Evolutionary conservation across 2,113 vertebrate species (phyloP).

Genomic region (Illadopsis cleaveri): DNA sequence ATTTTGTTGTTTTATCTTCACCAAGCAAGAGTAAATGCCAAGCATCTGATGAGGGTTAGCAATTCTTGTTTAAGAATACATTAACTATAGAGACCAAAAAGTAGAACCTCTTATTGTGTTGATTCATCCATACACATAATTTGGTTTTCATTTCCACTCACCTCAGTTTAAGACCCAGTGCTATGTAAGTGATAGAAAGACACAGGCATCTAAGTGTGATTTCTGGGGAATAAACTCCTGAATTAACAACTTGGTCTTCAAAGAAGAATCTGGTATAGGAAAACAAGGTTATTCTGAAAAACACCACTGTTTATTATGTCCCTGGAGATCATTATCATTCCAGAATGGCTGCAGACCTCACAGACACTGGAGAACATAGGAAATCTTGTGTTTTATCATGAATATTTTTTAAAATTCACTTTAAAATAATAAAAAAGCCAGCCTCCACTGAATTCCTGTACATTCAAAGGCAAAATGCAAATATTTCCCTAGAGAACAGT

Average conservation of each 20-base stretch:
- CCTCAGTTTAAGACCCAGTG: neutral
- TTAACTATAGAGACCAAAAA: neutral
- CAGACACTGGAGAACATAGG: neutral
- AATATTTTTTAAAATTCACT: neutral
- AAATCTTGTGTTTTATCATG: neutral
- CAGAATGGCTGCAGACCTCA: slow-evolving; percentile 3
- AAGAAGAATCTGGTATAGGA: neutral
- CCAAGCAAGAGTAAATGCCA: neutral
- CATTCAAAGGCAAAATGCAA: slow-evolving; percentile 14
- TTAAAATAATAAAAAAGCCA: neutral
- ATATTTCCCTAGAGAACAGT: slow-evolving; percentile 4
- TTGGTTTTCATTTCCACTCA: neutral
- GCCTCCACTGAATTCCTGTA: neutral
- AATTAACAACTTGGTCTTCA: neutral
- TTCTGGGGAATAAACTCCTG: neutral
- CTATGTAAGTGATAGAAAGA: neutral
- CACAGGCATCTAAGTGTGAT: neutral
- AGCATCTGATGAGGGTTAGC: neutral
- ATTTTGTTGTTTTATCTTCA: neutral
- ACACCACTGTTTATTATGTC: neutral
- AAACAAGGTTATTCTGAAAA: neutral
- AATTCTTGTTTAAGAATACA: neutral
- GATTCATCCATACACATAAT: neutral
- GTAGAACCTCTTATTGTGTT: neutral
- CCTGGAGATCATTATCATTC: neutral